These are phyloP conservation scores for Aromia moschata DNA, from an alignment of 2,888 invertebrate genomes.

Conservation along the genomic window DNA sequence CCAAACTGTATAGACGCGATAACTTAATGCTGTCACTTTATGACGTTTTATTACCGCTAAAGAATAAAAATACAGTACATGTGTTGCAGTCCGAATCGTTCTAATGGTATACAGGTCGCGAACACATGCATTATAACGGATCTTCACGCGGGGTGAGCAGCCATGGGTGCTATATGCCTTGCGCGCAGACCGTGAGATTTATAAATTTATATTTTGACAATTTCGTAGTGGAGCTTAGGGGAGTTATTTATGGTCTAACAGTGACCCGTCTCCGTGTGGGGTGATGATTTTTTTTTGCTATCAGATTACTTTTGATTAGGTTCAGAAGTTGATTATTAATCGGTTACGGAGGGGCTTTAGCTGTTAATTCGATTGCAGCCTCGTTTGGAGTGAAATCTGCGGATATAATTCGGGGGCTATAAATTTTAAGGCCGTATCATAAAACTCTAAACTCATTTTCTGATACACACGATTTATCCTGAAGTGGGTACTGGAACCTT, in stretches of 20 bases:
- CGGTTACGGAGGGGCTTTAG: no score
- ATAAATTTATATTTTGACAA: slow-evolving; percentile 65
- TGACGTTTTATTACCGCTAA: not conserved
- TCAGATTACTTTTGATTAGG: slow-evolving; percentile 51
- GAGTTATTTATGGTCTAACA: slow-evolving; percentile 58
- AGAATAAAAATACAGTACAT: slow-evolving; percentile 32
- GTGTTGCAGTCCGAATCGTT: slow-evolving; percentile 42
- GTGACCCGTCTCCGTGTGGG: slow-evolving; percentile 45
- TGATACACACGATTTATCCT: no score
- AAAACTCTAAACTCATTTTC: no score
- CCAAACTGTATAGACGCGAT: no score
- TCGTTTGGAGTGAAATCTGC: no score
- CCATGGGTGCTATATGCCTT: slow-evolving; percentile 49
- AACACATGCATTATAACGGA: slow-evolving; percentile 59
- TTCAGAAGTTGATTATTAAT: slow-evolving; percentile 30
- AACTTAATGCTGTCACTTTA: no score
- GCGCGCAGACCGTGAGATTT: slow-evolving; percentile 62
- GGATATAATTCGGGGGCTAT: no score
- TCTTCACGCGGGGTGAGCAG: slow-evolving; percentile 60
- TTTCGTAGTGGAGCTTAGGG: slow-evolving; percentile 61
- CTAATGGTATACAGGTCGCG: slow-evolving; percentile 57
- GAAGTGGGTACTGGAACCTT: no score
- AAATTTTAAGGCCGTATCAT: no score
- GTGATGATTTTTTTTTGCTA: slow-evolving; percentile 43
- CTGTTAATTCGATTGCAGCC: no score